These are phyloP conservation scores for Parapristionchus giblindavisi DNA, from an alignment of 2,888 invertebrate genomes.

Conservation along the genomic window DNA sequence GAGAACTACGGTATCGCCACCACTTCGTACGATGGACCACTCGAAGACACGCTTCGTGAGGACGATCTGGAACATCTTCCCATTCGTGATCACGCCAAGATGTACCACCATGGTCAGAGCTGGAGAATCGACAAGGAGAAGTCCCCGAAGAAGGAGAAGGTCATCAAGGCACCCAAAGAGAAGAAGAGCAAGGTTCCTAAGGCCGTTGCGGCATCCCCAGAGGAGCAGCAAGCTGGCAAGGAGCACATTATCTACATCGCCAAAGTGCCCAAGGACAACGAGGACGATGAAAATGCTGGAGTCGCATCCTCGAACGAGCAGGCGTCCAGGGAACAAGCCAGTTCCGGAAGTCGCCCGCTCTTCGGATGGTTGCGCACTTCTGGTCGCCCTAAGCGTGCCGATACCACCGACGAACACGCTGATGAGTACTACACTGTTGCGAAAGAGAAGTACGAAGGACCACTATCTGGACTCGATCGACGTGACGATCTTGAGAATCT, in stretches of 20 bases:
- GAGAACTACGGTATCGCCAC: slow-evolving; percentile 13
- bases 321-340: background rate
- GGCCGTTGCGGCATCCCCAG: slow-evolving; percentile 6
- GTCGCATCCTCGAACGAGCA: background rate
- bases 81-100: slow-evolving; percentile 13
- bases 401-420: slow-evolving; percentile 3
- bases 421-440: slow-evolving; percentile 21
- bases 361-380: slow-evolving; percentile 21
- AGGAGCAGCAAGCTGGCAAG: slow-evolving; percentile 12
- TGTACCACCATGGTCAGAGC: slow-evolving; percentile 27
- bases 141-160: background rate
- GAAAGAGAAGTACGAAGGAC: slow-evolving; percentile 15
- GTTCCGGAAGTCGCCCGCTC: slow-evolving; percentile 9
- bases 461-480: slow-evolving; percentile 23
- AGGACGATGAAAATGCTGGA: slow-evolving; percentile 4
- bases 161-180: slow-evolving; percentile 16
- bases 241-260: slow-evolving; percentile 24
- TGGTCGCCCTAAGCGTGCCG: slow-evolving; percentile 10
- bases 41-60: slow-evolving; percentile 30
- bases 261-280: slow-evolving; percentile 29
- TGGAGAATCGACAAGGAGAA: slow-evolving; percentile 26
- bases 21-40: slow-evolving; percentile 19
- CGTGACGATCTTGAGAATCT: slow-evolving; percentile 15
- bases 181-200: slow-evolving; percentile 15
- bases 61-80: slow-evolving; percentile 29